phyloP scores from a whole-genome alignment of 2,888 invertebrate species.

The Ashinkailepas kermadecensis region DNA sequence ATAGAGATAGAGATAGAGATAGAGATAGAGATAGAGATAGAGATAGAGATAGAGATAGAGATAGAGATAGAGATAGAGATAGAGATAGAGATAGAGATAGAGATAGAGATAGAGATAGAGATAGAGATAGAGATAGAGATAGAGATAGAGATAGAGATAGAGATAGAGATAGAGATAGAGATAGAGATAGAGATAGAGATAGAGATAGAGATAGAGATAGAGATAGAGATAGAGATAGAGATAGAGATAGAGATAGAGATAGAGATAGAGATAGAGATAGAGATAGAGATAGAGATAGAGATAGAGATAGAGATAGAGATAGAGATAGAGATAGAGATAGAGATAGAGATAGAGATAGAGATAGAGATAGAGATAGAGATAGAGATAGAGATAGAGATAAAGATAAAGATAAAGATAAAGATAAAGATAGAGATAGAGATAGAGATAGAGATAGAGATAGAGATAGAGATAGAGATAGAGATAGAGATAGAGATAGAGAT shows the following conservation, averaged over 20 bases:
- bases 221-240: no score
- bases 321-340: neutral
- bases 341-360: conserved; percentile 23
- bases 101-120: no score
- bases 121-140: no score
- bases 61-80: no score
- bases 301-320: conserved; percentile 22
- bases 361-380: neutral
- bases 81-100: no score
- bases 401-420: neutral
- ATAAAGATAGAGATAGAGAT: conserved; percentile 2
- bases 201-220: no score
- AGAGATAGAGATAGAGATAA: neutral
- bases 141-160: no score
- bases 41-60: no score
- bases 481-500: conserved; percentile 8
- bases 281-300: conserved; percentile 22
- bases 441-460: conserved; percentile 7
- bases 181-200: no score
- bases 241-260: neutral
- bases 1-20: no score
- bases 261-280: conserved; percentile 22
- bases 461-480: conserved; percentile 14
- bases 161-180: no score
- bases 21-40: no score